These are phyloP conservation scores for Tricholaema leucomelas DNA, from an alignment of 2,113 vertebrate species.

Conservation along the genomic window DNA sequence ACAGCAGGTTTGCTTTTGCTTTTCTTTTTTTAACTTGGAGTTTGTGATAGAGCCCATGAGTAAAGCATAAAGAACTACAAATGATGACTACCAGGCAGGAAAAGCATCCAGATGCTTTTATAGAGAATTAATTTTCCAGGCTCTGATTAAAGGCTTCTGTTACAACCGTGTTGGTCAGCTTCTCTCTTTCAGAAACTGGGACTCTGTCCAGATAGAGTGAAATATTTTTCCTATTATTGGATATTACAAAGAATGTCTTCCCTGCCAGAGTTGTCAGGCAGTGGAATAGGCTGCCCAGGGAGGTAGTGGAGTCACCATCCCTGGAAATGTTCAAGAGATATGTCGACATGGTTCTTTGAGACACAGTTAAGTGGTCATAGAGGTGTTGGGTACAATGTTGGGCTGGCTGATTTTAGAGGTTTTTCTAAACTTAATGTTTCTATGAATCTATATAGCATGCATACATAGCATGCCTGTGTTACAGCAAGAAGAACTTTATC, in stretches of 20 bases:
- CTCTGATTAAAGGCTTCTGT: conserved; percentile 44
- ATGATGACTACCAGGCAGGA: conserved; percentile 38
- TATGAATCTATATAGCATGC: background rate
- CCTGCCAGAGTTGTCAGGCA: no score
- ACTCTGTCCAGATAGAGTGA: background rate
- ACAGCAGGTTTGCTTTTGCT: conserved; percentile 9
- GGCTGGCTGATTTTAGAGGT: no score
- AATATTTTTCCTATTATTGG: background rate
- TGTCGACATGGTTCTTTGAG: no score
- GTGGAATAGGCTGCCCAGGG: no score
- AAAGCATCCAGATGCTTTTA: conserved; percentile 50
- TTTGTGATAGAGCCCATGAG: conserved; percentile 12
- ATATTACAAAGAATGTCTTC: no score
- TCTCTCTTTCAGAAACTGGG: conserved; percentile 22
- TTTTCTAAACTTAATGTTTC: no score
- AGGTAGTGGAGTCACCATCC: no score
- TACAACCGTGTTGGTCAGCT: conserved; percentile 12
- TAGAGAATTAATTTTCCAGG: conserved; percentile 47
- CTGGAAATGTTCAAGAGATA: no score
- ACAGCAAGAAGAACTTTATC: background rate
- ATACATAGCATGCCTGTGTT: background rate
- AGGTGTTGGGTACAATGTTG: no score
- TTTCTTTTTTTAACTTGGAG: conserved; percentile 10
- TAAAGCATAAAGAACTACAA: conserved; percentile 47
- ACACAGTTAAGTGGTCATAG: no score